Conservation (phyloP, 2,888 invertebrate genomes). For the Spialia ferax region DNA sequence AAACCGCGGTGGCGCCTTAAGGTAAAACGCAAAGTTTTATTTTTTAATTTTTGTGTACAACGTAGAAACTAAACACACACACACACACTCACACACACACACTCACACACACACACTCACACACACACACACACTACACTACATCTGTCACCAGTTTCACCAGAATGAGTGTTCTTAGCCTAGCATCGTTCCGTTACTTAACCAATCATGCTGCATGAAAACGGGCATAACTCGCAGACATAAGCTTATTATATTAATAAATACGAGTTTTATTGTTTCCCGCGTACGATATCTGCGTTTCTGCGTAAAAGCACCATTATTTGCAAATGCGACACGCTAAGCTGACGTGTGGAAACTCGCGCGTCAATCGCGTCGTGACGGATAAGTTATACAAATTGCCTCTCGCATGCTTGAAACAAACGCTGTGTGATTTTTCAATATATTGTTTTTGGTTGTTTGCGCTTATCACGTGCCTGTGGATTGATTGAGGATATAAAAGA, state of each 20-base stretch:
- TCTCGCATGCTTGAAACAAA: conserved; percentile 7
- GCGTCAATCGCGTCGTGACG: conserved; percentile 12
- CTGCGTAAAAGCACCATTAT: conserved; percentile 37
- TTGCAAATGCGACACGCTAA: conserved; percentile 18
- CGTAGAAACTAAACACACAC: no score
- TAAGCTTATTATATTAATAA: neutral
- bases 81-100: no score
- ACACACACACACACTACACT: no score
- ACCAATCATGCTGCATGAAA: no score
- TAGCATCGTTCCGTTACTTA: no score
- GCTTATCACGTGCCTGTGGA: conserved; percentile 15
- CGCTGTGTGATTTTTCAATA: conserved; percentile 28
- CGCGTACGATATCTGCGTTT: neutral
- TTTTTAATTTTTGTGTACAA: no score
- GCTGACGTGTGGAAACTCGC: conserved; percentile 9
- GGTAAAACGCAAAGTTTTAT: no score
- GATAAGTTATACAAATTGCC: conserved; percentile 31
- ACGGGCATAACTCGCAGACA: no score
- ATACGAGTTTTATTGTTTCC: neutral
- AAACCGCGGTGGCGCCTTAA: no score
- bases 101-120: no score
- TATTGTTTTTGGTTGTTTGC: conserved; percentile 19
- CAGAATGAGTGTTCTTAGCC: no score
- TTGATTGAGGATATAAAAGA: conserved; percentile 18
- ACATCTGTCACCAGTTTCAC: no score